Evolutionary conservation across 1,140 invertebrate species (phyloP).

Genomic region (Heterodera carotae): DNA sequence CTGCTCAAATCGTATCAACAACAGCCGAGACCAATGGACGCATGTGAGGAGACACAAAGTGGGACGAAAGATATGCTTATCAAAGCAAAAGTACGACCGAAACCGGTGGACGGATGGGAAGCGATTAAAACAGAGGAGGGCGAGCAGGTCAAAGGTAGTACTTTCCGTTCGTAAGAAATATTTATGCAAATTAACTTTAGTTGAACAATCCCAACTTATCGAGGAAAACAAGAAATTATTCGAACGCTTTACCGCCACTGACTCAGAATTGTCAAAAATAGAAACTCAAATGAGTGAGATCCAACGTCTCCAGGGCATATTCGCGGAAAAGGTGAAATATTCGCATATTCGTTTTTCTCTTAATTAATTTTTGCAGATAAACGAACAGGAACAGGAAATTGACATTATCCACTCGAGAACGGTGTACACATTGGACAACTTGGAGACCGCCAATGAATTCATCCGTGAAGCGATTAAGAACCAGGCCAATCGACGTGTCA

Average conservation of each 20-base stretch:
- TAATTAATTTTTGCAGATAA: conserved; percentile 43
- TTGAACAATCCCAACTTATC: conserved; percentile 49
- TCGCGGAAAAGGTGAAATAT: conserved; percentile 85
- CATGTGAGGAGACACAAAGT: no score
- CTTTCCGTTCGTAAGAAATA: background rate
- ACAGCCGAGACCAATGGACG: no score
- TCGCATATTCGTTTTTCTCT: conserved; percentile 3
- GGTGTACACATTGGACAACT: conserved; percentile 87
- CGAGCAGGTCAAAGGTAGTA: background rate
- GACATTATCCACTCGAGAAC: conserved; percentile 83
- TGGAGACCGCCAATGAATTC: conserved; percentile 93
- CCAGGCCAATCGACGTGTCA: conserved; percentile 88
- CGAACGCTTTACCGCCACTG: conserved; percentile 44
- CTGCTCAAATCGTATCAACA: no score
- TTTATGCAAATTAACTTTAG: background rate
- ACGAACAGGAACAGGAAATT: conserved; percentile 80
- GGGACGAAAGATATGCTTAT: background rate
- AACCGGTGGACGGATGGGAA: background rate
- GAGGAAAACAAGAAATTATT: conserved; percentile 54
- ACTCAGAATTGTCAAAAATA: conserved; percentile 64
- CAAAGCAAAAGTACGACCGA: background rate
- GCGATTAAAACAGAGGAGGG: background rate
- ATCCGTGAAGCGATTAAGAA: conserved; percentile 84
- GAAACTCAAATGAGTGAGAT: conserved; percentile 91
- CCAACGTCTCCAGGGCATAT: conserved; percentile 90